Percentiles rank a stretch among this genome's conserved stretches.
phyloP scores from a whole-genome alignment of 2,113 vertebrate genomes.

The Apistogramma diplotaenia region DNA sequence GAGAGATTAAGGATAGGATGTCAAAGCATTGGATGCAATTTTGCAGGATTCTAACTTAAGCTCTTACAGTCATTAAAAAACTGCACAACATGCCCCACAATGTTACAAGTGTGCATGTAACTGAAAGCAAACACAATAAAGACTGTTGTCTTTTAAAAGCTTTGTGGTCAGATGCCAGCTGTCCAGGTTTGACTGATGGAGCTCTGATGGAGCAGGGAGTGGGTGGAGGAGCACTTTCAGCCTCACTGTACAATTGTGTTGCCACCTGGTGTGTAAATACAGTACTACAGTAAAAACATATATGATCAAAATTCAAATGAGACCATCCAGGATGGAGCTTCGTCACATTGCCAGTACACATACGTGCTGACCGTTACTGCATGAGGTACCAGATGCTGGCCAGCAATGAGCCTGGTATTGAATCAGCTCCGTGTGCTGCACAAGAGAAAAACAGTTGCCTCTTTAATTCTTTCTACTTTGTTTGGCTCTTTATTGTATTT shows the following conservation, averaged over 20 bases:
- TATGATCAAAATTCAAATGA: neutral
- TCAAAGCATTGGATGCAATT: slow-evolving; percentile 8
- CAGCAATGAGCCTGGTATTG: slow-evolving; percentile 3
- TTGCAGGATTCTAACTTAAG: neutral
- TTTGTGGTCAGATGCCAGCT: slow-evolving; percentile 3
- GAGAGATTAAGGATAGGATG: neutral
- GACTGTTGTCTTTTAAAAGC: neutral
- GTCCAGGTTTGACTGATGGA: neutral
- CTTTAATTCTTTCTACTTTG: neutral
- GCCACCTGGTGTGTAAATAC: slow-evolving; percentile 63
- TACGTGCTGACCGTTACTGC: slow-evolving; percentile 3
- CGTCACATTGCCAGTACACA: neutral
- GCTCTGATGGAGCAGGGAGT: slow-evolving; percentile 1
- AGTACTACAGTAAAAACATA: slow-evolving; percentile 16
- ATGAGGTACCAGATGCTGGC: slow-evolving; percentile 10
- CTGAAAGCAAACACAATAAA: neutral
- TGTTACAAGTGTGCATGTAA: neutral
- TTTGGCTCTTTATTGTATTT: slow-evolving; percentile 49
- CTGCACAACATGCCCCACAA: neutral
- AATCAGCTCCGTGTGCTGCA: slow-evolving; percentile 26
- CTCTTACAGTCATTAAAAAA: neutral
- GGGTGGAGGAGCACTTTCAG: neutral
- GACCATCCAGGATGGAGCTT: neutral
- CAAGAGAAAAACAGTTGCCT: slow-evolving; percentile 39
- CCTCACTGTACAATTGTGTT: slow-evolving; percentile 15